phyloP scores from a whole-genome alignment of 2,888 invertebrate species.

The Agriopis aurantiaria region DNA sequence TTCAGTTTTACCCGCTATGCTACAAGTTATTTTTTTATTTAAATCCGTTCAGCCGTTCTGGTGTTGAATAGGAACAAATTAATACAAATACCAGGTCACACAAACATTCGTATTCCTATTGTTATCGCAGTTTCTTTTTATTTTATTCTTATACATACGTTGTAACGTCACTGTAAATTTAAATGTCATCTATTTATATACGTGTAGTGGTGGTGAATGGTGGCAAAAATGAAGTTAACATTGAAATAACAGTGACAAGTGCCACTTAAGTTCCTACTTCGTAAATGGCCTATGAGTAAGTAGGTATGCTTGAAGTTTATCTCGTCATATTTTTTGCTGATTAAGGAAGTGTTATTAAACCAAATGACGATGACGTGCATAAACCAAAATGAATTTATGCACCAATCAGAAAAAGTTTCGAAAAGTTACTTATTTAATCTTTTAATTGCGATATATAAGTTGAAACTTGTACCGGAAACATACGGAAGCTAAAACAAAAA shows the following conservation, averaged over 20 bases:
- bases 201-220: neutral
- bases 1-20: no score
- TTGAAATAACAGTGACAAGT: conserved; percentile 9
- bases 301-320: neutral
- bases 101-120: no score
- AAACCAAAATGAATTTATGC: neutral
- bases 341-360: conserved; percentile 19
- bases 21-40: no score
- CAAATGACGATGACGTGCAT: conserved; percentile 4
- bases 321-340: neutral
- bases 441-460: neutral
- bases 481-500: no score
- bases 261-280: neutral
- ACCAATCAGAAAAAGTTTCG: conserved; percentile 6
- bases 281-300: neutral
- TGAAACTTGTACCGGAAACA: no score
- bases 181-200: neutral
- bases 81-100: no score
- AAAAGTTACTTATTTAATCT: neutral
- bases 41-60: no score
- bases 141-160: neutral
- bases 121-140: no score
- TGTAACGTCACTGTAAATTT: no score
- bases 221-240: conserved; percentile 12
- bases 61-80: no score